Evolutionary conservation across 2,113 vertebrate genomes (phyloP).

Genomic region (Calypte anna): DNA sequence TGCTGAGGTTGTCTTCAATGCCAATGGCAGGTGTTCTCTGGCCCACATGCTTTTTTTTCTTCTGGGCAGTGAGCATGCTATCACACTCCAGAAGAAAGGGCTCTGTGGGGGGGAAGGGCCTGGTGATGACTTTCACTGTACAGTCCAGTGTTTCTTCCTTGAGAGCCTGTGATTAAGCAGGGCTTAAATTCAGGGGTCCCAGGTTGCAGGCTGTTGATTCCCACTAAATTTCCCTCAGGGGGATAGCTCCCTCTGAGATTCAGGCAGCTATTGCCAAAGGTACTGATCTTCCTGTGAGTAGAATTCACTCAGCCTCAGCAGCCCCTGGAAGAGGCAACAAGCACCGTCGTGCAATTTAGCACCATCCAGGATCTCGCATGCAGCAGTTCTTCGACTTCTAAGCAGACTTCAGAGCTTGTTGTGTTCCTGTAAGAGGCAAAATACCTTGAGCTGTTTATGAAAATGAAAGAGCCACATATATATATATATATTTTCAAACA

Average conservation of each 20-base stretch:
- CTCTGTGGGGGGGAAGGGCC: neutral
- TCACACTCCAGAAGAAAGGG: neutral
- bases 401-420: neutral
- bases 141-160: neutral
- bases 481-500: neutral
- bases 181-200: neutral
- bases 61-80: neutral
- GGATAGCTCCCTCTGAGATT: neutral
- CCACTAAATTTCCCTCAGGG: neutral
- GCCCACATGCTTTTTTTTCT: neutral
- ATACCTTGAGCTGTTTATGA: neutral
- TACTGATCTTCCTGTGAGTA: neutral
- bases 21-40: neutral
- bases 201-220: neutral
- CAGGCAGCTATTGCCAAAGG: neutral
- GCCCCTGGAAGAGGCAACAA: neutral
- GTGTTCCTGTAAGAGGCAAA: neutral
- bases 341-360: neutral
- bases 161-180: neutral
- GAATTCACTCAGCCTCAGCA: neutral
- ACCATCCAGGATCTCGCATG: neutral
- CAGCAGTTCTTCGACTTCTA: neutral
- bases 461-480: neutral
- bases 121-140: neutral
- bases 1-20: neutral